These are phyloP conservation scores for Glaucomys volans DNA, from an alignment of 2,113 vertebrate species.

Conservation along the genomic window DNA sequence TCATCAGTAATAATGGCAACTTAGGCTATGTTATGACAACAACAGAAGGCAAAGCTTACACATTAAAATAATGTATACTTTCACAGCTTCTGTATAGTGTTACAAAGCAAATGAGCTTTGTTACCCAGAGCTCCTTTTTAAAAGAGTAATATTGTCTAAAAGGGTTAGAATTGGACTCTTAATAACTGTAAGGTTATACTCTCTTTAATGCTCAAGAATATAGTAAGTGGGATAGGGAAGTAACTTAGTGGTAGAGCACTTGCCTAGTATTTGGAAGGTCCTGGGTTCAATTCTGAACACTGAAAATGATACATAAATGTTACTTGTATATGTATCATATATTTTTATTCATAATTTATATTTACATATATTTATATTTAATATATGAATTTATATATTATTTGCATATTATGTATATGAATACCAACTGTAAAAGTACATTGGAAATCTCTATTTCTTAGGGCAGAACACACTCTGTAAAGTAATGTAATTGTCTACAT, in stretches of 20 bases:
- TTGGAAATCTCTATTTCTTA: neutral
- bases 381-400: too few relatives aligned
- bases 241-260: neutral
- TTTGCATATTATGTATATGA: too few relatives aligned
- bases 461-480: neutral
- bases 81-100: neutral
- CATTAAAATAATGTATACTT: conserved; percentile 68
- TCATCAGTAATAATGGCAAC: conserved; percentile 71
- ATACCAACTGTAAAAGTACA: neutral
- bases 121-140: neutral
- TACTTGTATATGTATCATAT: too few relatives aligned
- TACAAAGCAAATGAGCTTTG: conserved; percentile 67
- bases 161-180: neutral
- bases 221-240: neutral
- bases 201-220: neutral
- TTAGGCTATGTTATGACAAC: conserved; percentile 59
- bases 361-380: too few relatives aligned
- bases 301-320: too few relatives aligned
- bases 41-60: conserved; percentile 71
- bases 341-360: too few relatives aligned
- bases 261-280: neutral
- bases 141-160: conserved; percentile 22
- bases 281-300: neutral
- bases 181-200: neutral
- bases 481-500: neutral